Evolutionary conservation across 1,140 invertebrate genomes (phyloP).

Genomic region (Spodoptera frugiperda): DNA sequence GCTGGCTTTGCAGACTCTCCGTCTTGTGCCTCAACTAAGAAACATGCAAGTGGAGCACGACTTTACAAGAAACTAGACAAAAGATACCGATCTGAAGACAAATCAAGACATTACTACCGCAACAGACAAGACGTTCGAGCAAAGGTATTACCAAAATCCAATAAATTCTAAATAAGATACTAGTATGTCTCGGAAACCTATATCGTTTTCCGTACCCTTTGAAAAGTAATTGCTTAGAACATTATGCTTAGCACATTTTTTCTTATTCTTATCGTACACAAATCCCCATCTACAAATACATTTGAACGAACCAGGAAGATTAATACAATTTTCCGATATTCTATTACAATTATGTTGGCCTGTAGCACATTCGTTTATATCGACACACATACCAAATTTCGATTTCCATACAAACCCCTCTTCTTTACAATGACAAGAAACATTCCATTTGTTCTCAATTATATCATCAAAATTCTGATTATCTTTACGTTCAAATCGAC

Average conservation of each 20-base stretch:
- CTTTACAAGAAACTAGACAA: conserved; percentile 94
- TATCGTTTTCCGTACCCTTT: conserved; percentile 33
- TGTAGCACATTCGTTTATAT: conserved; percentile 88
- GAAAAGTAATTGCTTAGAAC: background rate
- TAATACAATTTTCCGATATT: conserved; percentile 85
- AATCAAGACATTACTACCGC: conserved; percentile 88
- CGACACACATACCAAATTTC: conserved; percentile 87
- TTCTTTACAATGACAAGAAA: conserved; percentile 86
- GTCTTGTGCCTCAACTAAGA: conserved; percentile 84
- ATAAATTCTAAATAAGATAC: conserved; percentile 20
- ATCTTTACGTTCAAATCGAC: conserved; percentile 77
- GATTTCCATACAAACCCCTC: conserved; percentile 87
- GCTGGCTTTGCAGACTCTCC: conserved; percentile 95
- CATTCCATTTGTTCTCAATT: conserved; percentile 87
- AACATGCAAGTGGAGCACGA: conserved; percentile 84
- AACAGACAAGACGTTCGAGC: conserved; percentile 90
- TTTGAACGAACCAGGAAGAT: conserved; percentile 85
- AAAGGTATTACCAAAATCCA: conserved; percentile 84
- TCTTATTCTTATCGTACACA: conserved; percentile 64
- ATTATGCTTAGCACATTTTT: conserved; percentile 56
- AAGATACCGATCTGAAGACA: conserved; percentile 93
- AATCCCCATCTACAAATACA: conserved; percentile 86
- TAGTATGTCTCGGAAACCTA: background rate
- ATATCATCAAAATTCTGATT: conserved; percentile 87
- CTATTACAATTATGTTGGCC: conserved; percentile 80